Percentiles rank a stretch among this genome's conserved stretches.
These are phyloP conservation scores for Epinotia brunnichana DNA, from an alignment of 2,888 invertebrate genomes.

Conservation along the genomic window DNA sequence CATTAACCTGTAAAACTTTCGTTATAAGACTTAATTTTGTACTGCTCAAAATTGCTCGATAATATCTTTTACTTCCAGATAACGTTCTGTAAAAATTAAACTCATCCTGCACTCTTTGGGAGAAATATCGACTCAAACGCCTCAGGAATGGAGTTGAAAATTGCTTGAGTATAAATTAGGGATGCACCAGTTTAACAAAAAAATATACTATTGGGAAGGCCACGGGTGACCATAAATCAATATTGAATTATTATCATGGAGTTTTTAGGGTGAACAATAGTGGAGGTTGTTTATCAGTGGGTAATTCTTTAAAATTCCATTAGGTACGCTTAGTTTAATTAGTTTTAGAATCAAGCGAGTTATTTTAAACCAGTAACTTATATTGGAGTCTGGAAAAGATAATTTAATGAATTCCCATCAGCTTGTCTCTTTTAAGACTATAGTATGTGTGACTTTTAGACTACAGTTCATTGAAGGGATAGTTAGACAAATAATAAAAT, in stretches of 20 bases:
- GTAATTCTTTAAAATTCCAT: constrained; percentile 6
- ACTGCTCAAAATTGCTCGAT: not conserved
- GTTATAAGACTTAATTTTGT: not conserved
- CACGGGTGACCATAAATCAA: constrained; percentile 47
- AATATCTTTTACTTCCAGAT: not conserved
- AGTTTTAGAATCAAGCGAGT: not conserved
- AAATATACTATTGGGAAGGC: constrained; percentile 38
- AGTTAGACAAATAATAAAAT: no score
- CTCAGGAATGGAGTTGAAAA: not conserved
- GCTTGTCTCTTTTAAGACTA: no score
- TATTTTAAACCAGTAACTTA: not conserved
- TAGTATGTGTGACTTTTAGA: no score
- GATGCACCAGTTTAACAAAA: constrained; percentile 44
- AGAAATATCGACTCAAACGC: not conserved
- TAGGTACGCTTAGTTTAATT: constrained; percentile 8
- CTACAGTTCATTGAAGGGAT: no score
- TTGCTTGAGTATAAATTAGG: not conserved
- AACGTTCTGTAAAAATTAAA: constrained; percentile 25
- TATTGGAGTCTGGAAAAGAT: no score
- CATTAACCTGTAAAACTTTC: not conserved
- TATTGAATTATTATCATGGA: constrained; percentile 40
- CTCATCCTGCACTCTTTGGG: not conserved
- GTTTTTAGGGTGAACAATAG: constrained; percentile 11
- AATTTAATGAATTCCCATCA: no score
- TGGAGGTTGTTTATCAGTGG: constrained; percentile 13